Percentiles rank a stretch among this genome's conserved stretches.
These are phyloP conservation scores for Nibea albiflora DNA, from an alignment of 2,113 vertebrate species.

Conservation along the genomic window DNA sequence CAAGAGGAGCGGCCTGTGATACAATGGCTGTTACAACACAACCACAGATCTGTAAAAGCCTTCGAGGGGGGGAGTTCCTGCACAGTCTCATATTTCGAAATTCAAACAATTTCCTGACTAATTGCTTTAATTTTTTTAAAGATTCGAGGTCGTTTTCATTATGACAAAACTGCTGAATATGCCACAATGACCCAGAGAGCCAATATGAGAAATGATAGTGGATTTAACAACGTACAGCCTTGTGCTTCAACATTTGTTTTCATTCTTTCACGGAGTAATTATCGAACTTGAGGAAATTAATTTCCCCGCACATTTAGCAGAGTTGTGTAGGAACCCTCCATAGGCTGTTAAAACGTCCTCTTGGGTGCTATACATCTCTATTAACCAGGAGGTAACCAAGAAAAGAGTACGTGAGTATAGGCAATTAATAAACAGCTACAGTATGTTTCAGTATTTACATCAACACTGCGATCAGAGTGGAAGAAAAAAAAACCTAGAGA, in stretches of 20 bases:
- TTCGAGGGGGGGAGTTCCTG: not conserved
- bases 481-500: conserved; percentile 11
- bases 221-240: not conserved
- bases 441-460: conserved; percentile 53
- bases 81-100: not conserved
- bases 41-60: conserved; percentile 19
- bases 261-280: conserved; percentile 33
- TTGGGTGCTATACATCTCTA: conserved; percentile 54
- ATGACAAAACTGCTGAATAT: conserved; percentile 1
- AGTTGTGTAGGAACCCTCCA: conserved; percentile 28
- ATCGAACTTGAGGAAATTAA: conserved; percentile 20
- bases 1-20: conserved; percentile 23
- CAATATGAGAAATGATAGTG: not conserved
- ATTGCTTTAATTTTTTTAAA: not conserved
- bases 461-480: conserved; percentile 25
- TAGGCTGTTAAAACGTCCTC: conserved; percentile 31
- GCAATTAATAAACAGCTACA: not conserved
- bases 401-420: conserved; percentile 22
- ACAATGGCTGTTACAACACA: conserved; percentile 73
- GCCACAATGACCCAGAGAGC: not conserved
- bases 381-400: conserved; percentile 41
- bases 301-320: conserved; percentile 33
- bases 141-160: not conserved
- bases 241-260: conserved; percentile 40
- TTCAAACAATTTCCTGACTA: not conserved